phyloP scores from a whole-genome alignment of 2,888 invertebrate genomes.

The Eilema caniola region DNA sequence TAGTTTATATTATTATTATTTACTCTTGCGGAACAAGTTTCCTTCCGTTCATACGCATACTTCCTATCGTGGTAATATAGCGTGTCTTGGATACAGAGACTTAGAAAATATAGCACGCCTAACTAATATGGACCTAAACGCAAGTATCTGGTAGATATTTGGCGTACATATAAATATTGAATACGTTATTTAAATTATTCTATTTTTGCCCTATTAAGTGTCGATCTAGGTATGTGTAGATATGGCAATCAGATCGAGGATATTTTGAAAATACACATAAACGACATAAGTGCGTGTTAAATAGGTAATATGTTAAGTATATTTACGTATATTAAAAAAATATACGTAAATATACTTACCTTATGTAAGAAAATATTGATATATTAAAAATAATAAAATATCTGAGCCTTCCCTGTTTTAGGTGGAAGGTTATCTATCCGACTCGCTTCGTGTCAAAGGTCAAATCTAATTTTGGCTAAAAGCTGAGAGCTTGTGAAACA shows the following conservation, averaged over 20 bases:
- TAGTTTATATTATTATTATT: constrained; percentile 47
- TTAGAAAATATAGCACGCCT: neutral
- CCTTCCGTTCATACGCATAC: constrained; percentile 63
- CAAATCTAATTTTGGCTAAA: constrained; percentile 43
- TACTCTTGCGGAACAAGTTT: constrained; percentile 62
- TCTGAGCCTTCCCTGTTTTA: constrained; percentile 13
- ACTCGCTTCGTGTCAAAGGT: constrained; percentile 48
- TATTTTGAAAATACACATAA: too few species aligned
- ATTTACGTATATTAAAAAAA: too few species aligned
- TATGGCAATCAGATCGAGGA: too few species aligned
- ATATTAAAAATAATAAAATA: neutral
- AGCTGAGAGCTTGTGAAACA: constrained; percentile 54
- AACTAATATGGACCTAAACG: neutral
- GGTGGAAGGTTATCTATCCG: constrained; percentile 39
- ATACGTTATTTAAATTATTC: neutral
- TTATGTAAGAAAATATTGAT: neutral
- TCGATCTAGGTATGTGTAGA: neutral
- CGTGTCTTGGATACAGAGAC: constrained; percentile 25
- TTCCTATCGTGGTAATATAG: constrained; percentile 47
- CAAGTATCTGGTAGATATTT: too few species aligned
- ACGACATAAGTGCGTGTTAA: too few species aligned
- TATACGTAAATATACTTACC: too few species aligned
- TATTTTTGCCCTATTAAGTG: neutral
- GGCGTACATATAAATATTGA: too few species aligned
- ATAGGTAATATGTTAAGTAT: too few species aligned